A percentile compares a stretch with the other conserved stretches of the same genome.
Conservation (phyloP, 2,797 vertebrate species). For the Pseudomugil tenellus region DNA sequence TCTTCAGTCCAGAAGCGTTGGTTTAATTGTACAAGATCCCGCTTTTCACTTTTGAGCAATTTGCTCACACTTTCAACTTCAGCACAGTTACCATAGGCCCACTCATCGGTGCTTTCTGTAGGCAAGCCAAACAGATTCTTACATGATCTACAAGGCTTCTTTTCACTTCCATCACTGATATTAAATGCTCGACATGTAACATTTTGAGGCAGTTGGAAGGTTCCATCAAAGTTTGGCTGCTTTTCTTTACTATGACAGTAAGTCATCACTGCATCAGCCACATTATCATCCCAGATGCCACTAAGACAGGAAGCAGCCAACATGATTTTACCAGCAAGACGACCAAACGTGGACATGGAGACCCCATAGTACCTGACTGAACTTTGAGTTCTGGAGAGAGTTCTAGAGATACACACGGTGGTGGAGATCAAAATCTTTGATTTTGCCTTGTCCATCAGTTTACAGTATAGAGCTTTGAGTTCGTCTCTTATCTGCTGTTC, state of each 20-base stretch:
- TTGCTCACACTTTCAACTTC: slow-evolving; percentile 47
- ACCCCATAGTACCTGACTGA: slow-evolving; percentile 32
- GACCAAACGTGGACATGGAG: slow-evolving; percentile 31
- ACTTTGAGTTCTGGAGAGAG: no score
- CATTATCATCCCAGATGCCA: slow-evolving; percentile 10
- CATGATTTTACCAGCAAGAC: fast-evolving
- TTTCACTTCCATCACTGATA: fast-evolving
- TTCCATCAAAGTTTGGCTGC: slow-evolving; percentile 5
- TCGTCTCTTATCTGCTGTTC: fast-evolving
- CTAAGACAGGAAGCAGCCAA: slow-evolving; percentile 1
- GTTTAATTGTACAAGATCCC: neutral
- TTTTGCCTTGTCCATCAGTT: fast-evolving
- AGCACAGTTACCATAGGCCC: slow-evolving; percentile 35
- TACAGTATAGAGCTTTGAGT: fast-evolving
- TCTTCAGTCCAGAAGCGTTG: fast-evolving
- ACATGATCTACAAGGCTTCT: slow-evolving; percentile 16
- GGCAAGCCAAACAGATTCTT: slow-evolving; percentile 24
- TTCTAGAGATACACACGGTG: slow-evolving; percentile 19
- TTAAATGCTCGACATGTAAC: neutral
- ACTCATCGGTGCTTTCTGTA: fast-evolving
- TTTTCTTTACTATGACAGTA: neutral
- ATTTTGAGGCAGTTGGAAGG: slow-evolving; percentile 1
- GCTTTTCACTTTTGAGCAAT: neutral
- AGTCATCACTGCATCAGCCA: slow-evolving; percentile 49
- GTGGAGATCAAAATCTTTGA: neutral